A percentile compares a stretch with the other conserved stretches of the same genome.
These are phyloP conservation scores for Amazona guildingii DNA, from an alignment of 2,113 vertebrate species.

Conservation along the genomic window DNA sequence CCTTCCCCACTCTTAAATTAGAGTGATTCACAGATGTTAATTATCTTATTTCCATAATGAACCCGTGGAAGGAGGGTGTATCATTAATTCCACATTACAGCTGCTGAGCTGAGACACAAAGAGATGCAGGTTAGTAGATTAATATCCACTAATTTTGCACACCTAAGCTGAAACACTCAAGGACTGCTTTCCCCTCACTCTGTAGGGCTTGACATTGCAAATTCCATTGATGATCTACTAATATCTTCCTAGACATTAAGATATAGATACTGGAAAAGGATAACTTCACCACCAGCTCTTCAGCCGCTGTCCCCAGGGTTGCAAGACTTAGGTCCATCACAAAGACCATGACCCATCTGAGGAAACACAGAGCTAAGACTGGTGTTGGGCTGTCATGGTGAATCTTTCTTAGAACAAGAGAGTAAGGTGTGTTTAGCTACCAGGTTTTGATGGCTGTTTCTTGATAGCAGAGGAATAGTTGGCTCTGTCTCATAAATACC, in stretches of 20 bases:
- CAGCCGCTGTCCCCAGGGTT: fast-evolving
- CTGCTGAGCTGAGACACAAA: conserved; percentile 15
- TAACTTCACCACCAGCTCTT: background rate
- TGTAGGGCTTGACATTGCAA: background rate
- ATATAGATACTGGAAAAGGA: background rate
- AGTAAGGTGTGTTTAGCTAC: background rate
- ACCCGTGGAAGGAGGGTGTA: background rate
- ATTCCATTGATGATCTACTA: background rate
- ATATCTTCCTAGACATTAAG: background rate
- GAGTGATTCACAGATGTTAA: conserved; percentile 30
- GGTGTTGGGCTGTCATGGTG: fast-evolving
- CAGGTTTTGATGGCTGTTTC: background rate
- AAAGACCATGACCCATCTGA: fast-evolving
- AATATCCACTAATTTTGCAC: conserved; percentile 19
- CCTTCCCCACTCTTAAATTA: conserved; percentile 33
- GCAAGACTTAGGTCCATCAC: fast-evolving
- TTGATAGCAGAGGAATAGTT: background rate
- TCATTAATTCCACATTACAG: background rate
- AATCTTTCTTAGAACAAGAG: background rate
- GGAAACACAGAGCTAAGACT: background rate
- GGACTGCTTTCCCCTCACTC: background rate
- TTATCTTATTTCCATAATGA: conserved; percentile 60
- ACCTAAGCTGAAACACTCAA: background rate
- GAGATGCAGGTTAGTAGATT: conserved; percentile 24
- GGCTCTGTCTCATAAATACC: background rate